Conservation (phyloP, 2,797 vertebrate species). For the Decapterus maruadsi region DNA sequence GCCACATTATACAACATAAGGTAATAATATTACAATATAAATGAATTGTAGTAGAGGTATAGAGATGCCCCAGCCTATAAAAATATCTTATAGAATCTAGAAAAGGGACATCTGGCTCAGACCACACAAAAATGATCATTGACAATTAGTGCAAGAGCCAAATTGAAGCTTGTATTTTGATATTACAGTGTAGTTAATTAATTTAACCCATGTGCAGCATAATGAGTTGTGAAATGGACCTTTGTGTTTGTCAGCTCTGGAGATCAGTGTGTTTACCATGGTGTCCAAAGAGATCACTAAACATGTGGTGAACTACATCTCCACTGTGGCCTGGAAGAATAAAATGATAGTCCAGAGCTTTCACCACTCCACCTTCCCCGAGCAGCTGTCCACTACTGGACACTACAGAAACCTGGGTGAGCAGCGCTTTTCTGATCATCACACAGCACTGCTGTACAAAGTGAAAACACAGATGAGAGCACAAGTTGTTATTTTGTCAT, state of each 20-base stretch:
- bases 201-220: background rate
- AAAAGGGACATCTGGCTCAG: too few relatives aligned
- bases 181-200: background rate
- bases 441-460: background rate
- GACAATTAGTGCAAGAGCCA: too few relatives aligned
- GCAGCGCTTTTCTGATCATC: background rate
- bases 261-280: slow-evolving; percentile 91
- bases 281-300: slow-evolving; percentile 88
- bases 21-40: too few relatives aligned
- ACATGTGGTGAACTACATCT: slow-evolving; percentile 85
- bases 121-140: too few relatives aligned
- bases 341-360: slow-evolving; percentile 86
- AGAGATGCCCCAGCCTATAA: too few relatives aligned
- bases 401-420: slow-evolving; percentile 91
- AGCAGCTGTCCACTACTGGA: slow-evolving; percentile 63
- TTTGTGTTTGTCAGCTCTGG: slow-evolving; percentile 84
- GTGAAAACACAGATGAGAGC: background rate
- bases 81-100: too few relatives aligned
- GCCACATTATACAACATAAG: too few relatives aligned
- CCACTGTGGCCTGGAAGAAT: slow-evolving; percentile 85
- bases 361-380: slow-evolving; percentile 73
- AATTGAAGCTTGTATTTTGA: too few relatives aligned
- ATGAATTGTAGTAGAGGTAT: too few relatives aligned
- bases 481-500: background rate
- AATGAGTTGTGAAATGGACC: background rate